Conservation (phyloP, 2,113 vertebrate genomes). For the Indicator maculatus region DNA sequence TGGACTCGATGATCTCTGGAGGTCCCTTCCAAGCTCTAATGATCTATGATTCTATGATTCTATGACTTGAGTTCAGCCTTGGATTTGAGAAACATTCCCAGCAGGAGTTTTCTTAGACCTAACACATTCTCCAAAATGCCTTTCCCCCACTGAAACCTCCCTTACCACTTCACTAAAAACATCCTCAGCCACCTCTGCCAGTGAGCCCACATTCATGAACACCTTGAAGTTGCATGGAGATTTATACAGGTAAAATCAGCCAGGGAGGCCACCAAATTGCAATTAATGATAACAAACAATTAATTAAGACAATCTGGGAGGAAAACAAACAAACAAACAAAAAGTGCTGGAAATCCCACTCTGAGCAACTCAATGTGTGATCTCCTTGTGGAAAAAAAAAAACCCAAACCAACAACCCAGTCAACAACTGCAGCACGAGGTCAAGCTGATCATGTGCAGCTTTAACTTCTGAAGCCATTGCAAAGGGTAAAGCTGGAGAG, state of each 20-base stretch:
- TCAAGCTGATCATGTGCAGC: slow-evolving; percentile 39
- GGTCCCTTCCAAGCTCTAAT: no score
- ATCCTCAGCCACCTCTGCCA: background rate
- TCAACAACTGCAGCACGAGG: background rate
- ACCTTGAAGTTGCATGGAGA: background rate
- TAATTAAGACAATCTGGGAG: background rate
- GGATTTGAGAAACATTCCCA: background rate
- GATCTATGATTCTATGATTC: no score
- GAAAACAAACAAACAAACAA: no score
- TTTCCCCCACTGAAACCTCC: background rate
- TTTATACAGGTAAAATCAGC: background rate
- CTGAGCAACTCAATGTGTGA: background rate
- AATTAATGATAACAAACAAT: background rate
- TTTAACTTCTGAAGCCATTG: background rate
- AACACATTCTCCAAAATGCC: background rate
- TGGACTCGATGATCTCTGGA: no score
- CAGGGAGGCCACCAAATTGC: background rate
- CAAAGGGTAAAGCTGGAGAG: slow-evolving; percentile 11
- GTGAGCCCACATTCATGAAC: background rate
- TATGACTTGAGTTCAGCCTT: background rate
- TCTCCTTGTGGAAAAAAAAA: background rate
- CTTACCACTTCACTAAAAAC: background rate
- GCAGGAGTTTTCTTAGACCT: background rate
- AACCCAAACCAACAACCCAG: no score
- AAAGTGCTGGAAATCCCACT: background rate